Evolutionary conservation across 1,140 invertebrate genomes (phyloP).

Genomic region (Euschistus heros): DNA sequence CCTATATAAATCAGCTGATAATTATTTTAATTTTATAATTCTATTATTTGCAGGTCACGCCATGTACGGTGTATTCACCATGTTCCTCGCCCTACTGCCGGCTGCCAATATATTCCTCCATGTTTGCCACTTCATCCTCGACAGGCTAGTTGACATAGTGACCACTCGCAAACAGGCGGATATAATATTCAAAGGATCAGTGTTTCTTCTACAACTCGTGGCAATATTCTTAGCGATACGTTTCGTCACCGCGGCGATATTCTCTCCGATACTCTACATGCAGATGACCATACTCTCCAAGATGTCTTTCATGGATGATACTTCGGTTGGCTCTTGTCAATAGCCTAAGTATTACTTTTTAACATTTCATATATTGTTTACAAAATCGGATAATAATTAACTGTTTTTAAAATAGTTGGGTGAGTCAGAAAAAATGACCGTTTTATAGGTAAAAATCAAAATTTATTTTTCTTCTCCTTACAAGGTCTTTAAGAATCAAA

Average conservation of each 20-base stretch:
- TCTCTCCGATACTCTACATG: constrained; percentile 24
- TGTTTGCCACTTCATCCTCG: constrained; percentile 22
- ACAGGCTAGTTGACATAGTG: constrained; percentile 18
- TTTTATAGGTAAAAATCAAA: too few relatives aligned
- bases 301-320: not conserved
- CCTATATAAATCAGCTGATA: too few relatives aligned
- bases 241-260: constrained; percentile 18
- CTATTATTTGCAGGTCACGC: not conserved
- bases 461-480: too few relatives aligned
- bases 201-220: constrained; percentile 18
- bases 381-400: too few relatives aligned
- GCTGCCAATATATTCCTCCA: constrained; percentile 22
- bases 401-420: too few relatives aligned
- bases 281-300: constrained; percentile 22
- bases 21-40: too few relatives aligned
- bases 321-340: too few relatives aligned
- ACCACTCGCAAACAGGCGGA: constrained; percentile 19
- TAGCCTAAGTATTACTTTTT: too few relatives aligned
- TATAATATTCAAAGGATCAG: constrained; percentile 15
- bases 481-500: too few relatives aligned
- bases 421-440: too few relatives aligned
- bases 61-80: constrained; percentile 25
- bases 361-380: too few relatives aligned
- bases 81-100: constrained; percentile 24
- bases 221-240: constrained; percentile 15